These are phyloP conservation scores for Eurypyga helias DNA, from an alignment of 2,113 vertebrate species.

Conservation along the genomic window DNA sequence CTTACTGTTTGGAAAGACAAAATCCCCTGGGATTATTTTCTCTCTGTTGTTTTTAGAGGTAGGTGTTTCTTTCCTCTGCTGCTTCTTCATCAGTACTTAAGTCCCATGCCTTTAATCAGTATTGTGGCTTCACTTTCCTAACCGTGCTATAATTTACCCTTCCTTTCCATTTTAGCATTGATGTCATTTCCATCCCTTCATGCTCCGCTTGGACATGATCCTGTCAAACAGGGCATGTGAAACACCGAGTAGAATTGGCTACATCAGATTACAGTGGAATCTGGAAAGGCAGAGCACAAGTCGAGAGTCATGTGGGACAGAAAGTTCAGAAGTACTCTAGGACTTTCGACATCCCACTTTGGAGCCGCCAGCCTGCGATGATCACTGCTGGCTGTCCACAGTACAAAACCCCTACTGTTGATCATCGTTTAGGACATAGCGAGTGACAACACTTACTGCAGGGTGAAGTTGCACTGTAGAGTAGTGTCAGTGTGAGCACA, in stretches of 20 bases:
- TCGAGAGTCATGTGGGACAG: neutral
- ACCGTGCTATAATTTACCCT: neutral
- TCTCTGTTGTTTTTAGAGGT: neutral
- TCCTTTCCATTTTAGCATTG: neutral
- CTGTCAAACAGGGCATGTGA: fast-evolving
- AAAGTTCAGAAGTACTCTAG: neutral
- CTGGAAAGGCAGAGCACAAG: neutral
- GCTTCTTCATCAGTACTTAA: neutral
- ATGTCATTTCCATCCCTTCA: neutral
- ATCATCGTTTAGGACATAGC: neutral
- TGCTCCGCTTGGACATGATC: neutral
- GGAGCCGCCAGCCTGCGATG: neutral
- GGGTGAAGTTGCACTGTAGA: neutral
- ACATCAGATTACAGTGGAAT: neutral
- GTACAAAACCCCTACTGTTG: neutral
- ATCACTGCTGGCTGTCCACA: neutral
- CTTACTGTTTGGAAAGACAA: neutral
- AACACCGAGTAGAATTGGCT: neutral
- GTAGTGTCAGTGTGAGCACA: neutral
- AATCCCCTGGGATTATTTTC: neutral
- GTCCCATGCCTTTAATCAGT: neutral
- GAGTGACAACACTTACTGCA: neutral
- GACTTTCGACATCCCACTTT: neutral
- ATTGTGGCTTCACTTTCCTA: neutral
- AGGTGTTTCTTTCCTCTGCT: neutral